Evolutionary conservation across 2,888 invertebrate genomes (phyloP), one percentile per base, ranked within the genome.

Genomic region (Acrobeloides nanus): DNA sequence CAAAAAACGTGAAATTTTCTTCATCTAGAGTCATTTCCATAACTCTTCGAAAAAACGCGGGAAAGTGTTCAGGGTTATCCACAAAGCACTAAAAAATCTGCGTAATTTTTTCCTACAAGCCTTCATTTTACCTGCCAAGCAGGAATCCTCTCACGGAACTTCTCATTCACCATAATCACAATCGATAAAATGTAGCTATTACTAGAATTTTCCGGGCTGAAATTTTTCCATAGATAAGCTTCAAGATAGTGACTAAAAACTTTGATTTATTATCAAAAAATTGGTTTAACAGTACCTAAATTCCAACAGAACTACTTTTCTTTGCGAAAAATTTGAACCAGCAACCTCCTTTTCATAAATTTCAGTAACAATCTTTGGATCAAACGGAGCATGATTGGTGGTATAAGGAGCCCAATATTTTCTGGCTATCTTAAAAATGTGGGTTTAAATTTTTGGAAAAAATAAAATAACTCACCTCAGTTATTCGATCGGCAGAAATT

Each of bases 131-230:
- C 85, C 78, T 86, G 84, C 95, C 95, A 99, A 3, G 92, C 89
- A 53, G 51, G 42, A 7, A 95, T 90, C 43, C 95, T 80, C 76
- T 99, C 97, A 1, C 95, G 80, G 73, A 92, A 90, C 75, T 99
- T 99, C 75, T 97, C 95, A 78, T 97, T 99, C 37, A 95, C 84
- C 87, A 97, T 89, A 0, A 88, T 84, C n/a, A 90, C 86, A 57
- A 97, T 89, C 0, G 93, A 92, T 83, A 97, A 83, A 71, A 92
- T 82, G 75, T 93, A 92, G 2, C 60, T 54, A 18, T 50, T 45
- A 24, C 57, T 52, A 42, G 66, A 72, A 62, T 56, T 76, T n/a
- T 81, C 82, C 45, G 80, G 79, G 75, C 87, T 23, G 40, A 44
- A 97, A 76, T 93, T 87, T 0, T 92, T 90, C 97, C 95, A 97